Conservation (phyloP, 1,140 invertebrate genomes). For the Aphis gossypii region DNA sequence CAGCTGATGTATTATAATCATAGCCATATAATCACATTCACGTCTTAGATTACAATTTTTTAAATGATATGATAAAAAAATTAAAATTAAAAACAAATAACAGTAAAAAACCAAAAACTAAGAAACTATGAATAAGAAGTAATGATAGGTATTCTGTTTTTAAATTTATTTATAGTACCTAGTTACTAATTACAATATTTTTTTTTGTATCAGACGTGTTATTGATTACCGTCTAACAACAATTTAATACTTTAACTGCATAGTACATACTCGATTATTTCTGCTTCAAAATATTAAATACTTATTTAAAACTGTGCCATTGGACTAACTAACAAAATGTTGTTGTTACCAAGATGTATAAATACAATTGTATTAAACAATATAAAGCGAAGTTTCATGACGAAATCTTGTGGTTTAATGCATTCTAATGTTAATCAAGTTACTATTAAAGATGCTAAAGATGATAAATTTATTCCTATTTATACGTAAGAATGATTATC, state of each 20-base stretch:
- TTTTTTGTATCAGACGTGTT: too few relatives aligned
- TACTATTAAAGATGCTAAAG: neutral
- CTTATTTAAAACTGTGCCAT: neutral
- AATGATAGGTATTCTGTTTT: neutral
- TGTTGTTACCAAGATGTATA: neutral
- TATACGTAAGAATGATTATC: constrained; percentile 30
- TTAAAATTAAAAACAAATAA: too few relatives aligned
- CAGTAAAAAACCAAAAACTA: too few relatives aligned
- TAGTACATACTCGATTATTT: neutral
- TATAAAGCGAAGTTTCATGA: neutral
- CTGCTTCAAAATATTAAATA: neutral
- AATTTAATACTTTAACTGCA: too few relatives aligned
- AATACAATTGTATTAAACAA: constrained; percentile 12
- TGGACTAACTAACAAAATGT: neutral
- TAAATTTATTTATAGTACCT: too few relatives aligned
- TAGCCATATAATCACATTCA: too few relatives aligned
- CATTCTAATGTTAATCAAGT: neutral
- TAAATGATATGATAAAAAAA: too few relatives aligned
- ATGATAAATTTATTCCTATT: constrained; percentile 32
- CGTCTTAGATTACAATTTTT: too few relatives aligned
- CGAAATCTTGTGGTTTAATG: neutral
- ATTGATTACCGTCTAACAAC: too few relatives aligned
- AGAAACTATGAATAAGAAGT: too few relatives aligned
- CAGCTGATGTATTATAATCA: too few relatives aligned
- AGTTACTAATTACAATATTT: neutral